Evolutionary conservation across 2,888 invertebrate genomes (phyloP), one percentile per base, ranked within the genome.

Genomic region (Caenorhabditis angaria): DNA sequence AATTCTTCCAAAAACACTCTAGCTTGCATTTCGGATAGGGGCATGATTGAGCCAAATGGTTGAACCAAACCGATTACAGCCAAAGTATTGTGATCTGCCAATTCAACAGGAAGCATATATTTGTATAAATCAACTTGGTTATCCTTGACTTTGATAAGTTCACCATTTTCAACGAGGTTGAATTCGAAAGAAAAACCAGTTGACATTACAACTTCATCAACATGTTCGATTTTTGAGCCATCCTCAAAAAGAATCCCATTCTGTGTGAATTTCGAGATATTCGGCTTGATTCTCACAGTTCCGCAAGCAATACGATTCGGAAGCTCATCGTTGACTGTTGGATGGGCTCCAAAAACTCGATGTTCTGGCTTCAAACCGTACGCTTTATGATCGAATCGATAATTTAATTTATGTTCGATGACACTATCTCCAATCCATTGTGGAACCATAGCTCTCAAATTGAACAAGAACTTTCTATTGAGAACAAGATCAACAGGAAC

Each of bases 31-130:
- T 90, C 90, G n/a, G 88, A 84, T 1, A 89, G 88, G 0, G 90
- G 89, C 83, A 88, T 88, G n/a, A 90, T 83, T 2, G 89, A 88
- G 10, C 90, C 90, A 20, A 88, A 77, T 0, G 89, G 89, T 82
- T 90, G 88, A 57, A 89, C 87, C 6, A 89, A 82, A 1, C 89
- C 90, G 65, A 90, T 88, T n/a, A 90, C 83, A 29, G 88, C 89
- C 53, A 90, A 77, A 0, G 89, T 89, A 24, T 88, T 88, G 22
- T 88, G 87, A 56, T 88, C 88, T 3, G 78, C 57, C 4, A 77
- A 66, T 29, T 76, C 67, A 29, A 88, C 86, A 0, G 88, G 88
- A 69, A 87, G 88, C 83, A 89, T 87, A 79, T 87, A 88, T 81
- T 88, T 85, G 84, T 88, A 89, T 25, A 89, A 81, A 18, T 73